phyloP scores from a whole-genome alignment of 2,797 vertebrate species.

The Danio choprae region DNA sequence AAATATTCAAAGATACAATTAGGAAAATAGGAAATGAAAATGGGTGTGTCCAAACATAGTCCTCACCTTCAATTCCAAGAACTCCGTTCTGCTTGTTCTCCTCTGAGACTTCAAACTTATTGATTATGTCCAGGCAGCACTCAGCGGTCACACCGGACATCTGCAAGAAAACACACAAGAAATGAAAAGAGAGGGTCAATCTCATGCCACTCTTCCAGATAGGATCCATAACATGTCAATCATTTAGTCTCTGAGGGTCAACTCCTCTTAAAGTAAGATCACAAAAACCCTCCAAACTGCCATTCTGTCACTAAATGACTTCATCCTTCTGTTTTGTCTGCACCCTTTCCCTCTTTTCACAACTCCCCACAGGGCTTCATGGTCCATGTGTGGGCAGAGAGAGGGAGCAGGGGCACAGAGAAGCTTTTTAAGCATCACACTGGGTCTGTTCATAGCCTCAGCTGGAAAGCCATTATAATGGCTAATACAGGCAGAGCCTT shows the following conservation, averaged over 20 bases:
- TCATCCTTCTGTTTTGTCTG: conserved; percentile 9
- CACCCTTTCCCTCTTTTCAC: background rate
- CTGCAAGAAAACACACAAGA: conserved; percentile 68
- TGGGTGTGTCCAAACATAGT: background rate
- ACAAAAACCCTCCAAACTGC: conserved; percentile 21
- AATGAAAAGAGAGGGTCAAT: conserved; percentile 19
- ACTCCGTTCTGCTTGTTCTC: conserved; percentile 90
- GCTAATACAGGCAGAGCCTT: conserved; percentile 10
- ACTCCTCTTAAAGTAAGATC: conserved; percentile 26
- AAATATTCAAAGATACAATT: background rate
- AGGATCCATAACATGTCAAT: conserved; percentile 37
- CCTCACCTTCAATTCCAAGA: conserved; percentile 92
- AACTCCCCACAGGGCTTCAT: background rate
- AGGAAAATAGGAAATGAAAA: background rate
- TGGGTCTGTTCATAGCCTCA: conserved; percentile 33
- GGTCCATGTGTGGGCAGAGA: conserved; percentile 15
- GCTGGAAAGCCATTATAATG: conserved; percentile 30
- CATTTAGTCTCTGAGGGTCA: conserved; percentile 39
- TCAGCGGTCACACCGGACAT: conserved; percentile 91
- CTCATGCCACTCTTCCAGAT: conserved; percentile 20
- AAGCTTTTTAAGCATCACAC: conserved; percentile 40
- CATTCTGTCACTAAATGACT: conserved; percentile 29
- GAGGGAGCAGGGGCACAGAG: conserved; percentile 11
- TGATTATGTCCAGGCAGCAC: conserved; percentile 89
- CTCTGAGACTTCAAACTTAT: conserved; percentile 93